Evolutionary conservation across 2,797 vertebrate species (phyloP).

Genomic region (Phataginus tricuspis): DNA sequence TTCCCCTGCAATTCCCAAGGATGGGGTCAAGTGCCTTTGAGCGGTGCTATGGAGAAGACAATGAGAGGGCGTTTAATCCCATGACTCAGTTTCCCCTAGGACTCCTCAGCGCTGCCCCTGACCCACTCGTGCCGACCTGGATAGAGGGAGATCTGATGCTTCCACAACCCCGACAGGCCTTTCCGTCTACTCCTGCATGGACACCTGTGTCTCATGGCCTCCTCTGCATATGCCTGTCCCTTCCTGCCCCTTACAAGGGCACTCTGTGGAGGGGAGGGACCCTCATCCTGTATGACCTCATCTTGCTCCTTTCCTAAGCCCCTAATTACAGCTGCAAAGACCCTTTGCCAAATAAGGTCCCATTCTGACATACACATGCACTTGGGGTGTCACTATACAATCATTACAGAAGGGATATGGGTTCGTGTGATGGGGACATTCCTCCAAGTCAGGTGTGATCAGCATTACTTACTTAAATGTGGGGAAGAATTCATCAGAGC

Average conservation of each 20-base stretch:
- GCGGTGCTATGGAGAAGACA: rapidly evolving
- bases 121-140: not conserved
- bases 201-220: not conserved
- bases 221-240: no score
- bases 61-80: not conserved
- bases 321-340: not conserved
- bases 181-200: no score
- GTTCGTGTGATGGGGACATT: not conserved
- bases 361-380: not conserved
- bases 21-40: no score
- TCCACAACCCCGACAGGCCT: not conserved
- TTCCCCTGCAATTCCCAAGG: not conserved
- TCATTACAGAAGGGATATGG: not conserved
- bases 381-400: not conserved
- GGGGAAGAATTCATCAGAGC: not conserved
- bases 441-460: not conserved
- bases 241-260: not conserved
- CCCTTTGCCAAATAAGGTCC: not conserved
- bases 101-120: not conserved
- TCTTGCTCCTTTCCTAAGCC: no score
- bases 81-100: not conserved
- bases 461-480: not conserved
- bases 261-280: not conserved
- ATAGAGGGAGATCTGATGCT: not conserved
- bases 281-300: not conserved